Evolutionary conservation across 2,113 vertebrate species (phyloP).

Genomic region (Bubalus kerabau): DNA sequence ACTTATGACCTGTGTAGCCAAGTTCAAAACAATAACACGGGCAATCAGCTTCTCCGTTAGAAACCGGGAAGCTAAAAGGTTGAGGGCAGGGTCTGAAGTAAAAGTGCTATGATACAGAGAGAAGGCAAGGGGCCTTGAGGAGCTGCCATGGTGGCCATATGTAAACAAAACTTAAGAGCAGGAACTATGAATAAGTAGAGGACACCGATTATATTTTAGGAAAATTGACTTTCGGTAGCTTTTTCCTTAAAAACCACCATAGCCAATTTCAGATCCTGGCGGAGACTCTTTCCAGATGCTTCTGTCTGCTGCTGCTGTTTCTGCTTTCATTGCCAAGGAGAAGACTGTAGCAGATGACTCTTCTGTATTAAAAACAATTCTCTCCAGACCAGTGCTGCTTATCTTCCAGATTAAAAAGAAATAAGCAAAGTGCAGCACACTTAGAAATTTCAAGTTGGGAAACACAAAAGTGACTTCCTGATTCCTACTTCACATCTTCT

Average conservation of each 20-base stretch:
- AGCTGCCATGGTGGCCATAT: neutral
- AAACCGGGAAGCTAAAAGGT: neutral
- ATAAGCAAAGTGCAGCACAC: neutral
- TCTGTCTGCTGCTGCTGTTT: neutral
- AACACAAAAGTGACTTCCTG: neutral
- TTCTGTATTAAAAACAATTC: neutral
- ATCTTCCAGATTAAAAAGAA: conserved; percentile 14
- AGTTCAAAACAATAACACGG: neutral
- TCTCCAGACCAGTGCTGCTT: neutral
- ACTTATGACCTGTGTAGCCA: neutral
- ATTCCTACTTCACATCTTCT: neutral
- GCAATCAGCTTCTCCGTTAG: neutral
- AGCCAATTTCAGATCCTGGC: neutral
- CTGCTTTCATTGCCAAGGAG: neutral
- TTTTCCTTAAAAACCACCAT: neutral
- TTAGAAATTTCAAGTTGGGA: neutral
- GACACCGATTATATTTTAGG: neutral
- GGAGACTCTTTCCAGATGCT: conserved; percentile 43
- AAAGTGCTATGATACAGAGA: neutral
- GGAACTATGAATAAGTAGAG: neutral
- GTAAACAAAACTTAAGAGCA: neutral
- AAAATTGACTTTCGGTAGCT: conserved; percentile 9
- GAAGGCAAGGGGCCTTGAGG: too few relatives aligned
- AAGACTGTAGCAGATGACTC: neutral
- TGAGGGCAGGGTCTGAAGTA: neutral